A percentile compares a stretch with the other conserved stretches of the same genome.
These are phyloP conservation scores for Oreohelix idahoensis DNA, from an alignment of 1,140 invertebrate genomes.

Conservation along the genomic window DNA sequence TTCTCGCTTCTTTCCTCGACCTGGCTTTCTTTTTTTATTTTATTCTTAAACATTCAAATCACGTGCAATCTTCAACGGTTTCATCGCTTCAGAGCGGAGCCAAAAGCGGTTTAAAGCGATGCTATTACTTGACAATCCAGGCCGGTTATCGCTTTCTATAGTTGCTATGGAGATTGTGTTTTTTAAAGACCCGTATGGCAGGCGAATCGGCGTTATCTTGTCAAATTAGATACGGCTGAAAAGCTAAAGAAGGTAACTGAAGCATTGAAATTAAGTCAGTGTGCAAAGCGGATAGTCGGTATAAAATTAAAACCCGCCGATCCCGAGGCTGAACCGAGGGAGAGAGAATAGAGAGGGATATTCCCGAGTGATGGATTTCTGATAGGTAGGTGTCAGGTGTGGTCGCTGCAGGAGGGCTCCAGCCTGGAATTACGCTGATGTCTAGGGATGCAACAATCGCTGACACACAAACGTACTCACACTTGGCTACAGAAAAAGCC, in stretches of 20 bases:
- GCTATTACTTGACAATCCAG: not conserved
- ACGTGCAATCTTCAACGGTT: slow-evolving; percentile 1
- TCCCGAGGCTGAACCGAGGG: not conserved
- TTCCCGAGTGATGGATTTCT: not conserved
- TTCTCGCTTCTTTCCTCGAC: not conserved
- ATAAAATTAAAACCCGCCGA: not conserved
- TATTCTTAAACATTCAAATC: not conserved
- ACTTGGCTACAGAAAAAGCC: too few relatives aligned
- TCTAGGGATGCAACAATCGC: not conserved
- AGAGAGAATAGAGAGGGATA: not conserved
- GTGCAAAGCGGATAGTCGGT: slow-evolving; percentile 2
- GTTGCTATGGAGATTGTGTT: slow-evolving; percentile 16
- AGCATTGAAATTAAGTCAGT: slow-evolving; percentile 5
- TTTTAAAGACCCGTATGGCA: slow-evolving; percentile 6
- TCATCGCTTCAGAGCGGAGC: not conserved
- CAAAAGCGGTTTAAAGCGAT: slow-evolving; percentile 16
- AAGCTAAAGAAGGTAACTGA: not conserved
- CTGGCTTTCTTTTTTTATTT: not conserved
- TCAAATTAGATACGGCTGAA: slow-evolving; percentile 14
- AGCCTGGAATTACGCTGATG: not conserved
- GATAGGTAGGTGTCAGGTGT: not conserved
- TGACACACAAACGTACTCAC: too few relatives aligned
- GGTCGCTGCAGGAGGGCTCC: not conserved
- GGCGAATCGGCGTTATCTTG: not conserved
- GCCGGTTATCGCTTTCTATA: not conserved